Evolutionary conservation across 2,888 invertebrate species (phyloP).

Genomic region (Tortricodes alternella): DNA sequence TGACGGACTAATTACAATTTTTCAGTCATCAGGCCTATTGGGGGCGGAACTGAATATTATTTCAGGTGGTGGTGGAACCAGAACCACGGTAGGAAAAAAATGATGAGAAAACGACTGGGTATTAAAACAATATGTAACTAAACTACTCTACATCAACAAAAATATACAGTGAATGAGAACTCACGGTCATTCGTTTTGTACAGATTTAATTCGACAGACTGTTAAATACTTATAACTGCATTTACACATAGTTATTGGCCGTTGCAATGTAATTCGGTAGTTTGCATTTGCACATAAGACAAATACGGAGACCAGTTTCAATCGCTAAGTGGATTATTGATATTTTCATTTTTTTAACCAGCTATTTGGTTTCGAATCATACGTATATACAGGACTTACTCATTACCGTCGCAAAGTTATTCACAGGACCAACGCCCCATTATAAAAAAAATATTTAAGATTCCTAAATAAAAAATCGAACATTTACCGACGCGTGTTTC

Average conservation of each 20-base stretch:
- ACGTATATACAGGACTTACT: slow-evolving; percentile 73
- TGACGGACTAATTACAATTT: too few species aligned
- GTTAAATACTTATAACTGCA: slow-evolving; percentile 77
- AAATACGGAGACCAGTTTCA: slow-evolving; percentile 34
- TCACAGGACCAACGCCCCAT: slow-evolving; percentile 59
- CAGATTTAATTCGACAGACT: slow-evolving; percentile 82
- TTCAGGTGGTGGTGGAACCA: too few species aligned
- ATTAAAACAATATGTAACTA: slow-evolving; percentile 36
- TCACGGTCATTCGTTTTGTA: slow-evolving; percentile 74
- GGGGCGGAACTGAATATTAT: too few species aligned
- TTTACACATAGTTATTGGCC: slow-evolving; percentile 73
- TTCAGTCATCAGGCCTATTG: too few species aligned
- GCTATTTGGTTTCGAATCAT: slow-evolving; percentile 50
- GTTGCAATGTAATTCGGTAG: slow-evolving; percentile 74
- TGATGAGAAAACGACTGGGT: slow-evolving; percentile 9
- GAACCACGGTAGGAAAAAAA: too few species aligned
- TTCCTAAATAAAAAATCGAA: slow-evolving; percentile 67
- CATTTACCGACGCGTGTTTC: slow-evolving; percentile 52
- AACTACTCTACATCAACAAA: slow-evolving; percentile 40
- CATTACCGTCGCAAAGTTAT: slow-evolving; percentile 55
- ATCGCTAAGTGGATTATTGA: slow-evolving; percentile 45
- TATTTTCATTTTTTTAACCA: slow-evolving; percentile 44
- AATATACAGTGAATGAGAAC: slow-evolving; percentile 67
- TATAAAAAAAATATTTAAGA: slow-evolving; percentile 68
- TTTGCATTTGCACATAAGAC: slow-evolving; percentile 57